Base-by-base conservation (phyloP, 1,140 invertebrate species). In the Sweltsa coloradensis region DNA sequence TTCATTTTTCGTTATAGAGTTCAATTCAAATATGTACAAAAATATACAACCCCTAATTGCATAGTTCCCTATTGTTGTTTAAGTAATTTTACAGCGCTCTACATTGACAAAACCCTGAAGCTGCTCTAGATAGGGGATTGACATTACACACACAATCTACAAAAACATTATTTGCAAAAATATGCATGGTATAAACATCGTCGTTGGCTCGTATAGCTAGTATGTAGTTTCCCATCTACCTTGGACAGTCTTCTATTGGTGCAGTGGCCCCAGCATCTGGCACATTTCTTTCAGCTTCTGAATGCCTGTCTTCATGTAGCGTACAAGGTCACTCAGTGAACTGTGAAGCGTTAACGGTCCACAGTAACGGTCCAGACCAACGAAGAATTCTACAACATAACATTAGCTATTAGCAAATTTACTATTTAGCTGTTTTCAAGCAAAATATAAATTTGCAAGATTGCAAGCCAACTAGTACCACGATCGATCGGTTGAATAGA, bases 331-430 rank as follows among this genome's bases (percentile, higher is more conserved):
- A 48, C 72, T 73, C 40, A 87, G 62, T 23, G 81, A 77, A 60
- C 81, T 86, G 57, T 84, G 79, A 50, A 87, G 62, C 11, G 82
- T 85, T 26, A 89, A 63, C 6, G 80, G 81, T 49, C 83, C 83
- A 66, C 78, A 76, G 45, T 72, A 71, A 49, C 77, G 72, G 60
- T 89, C 84, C 57, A 89, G 63, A 53, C 81, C 73, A 50, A 81
- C 76, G 64, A 89, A 88, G 62, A 89, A 89, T 53, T 84, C 85
- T 89, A 66, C 3, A 74, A 68, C 58, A 51, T 47, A 56, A 31
- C n/a, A 31, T n/a, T 9, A 9, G 29, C 9, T 9, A n/a, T n/a
- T 9, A 31, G n/a, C n/a, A n/a, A 31, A 31, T 31, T 9, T 9
- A n/a, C 9, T n/a, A 31, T 31, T 9, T 31, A n/a, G n/a, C 29